Evolutionary conservation across 2,888 invertebrate species (phyloP).

Genomic region (Gasteruption jaculator): DNA sequence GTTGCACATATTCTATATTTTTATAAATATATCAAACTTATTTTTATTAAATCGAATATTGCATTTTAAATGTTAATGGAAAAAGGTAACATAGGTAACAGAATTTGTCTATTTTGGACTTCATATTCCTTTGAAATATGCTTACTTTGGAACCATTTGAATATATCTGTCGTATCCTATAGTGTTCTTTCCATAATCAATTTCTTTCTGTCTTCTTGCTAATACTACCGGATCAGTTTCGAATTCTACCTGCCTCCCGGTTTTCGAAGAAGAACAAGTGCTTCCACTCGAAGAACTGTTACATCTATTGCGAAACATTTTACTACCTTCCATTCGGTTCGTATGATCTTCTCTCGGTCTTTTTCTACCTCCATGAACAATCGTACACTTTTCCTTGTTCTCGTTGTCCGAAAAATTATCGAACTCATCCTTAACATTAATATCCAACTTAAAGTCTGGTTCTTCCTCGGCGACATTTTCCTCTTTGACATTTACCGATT

Average conservation of each 20-base stretch:
- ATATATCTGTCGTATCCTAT: conserved; percentile 77
- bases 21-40: conserved; percentile 1
- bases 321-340: conserved; percentile 23
- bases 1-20: too few relatives aligned
- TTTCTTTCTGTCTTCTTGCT: conserved; percentile 82
- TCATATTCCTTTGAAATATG: too few relatives aligned
- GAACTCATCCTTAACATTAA: conserved; percentile 15
- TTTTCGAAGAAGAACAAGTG: conserved; percentile 35
- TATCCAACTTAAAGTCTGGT: conserved; percentile 7
- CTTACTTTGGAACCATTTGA: conserved; percentile 67
- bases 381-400: conserved; percentile 21
- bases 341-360: conserved; percentile 33
- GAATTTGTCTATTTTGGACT: neutral
- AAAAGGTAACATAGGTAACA: conserved; percentile 4
- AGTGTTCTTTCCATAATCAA: conserved; percentile 93
- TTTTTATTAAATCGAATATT: conserved; percentile 7
- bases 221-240: conserved; percentile 73
- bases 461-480: neutral
- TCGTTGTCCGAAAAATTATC: conserved; percentile 19
- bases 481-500: conserved; percentile 9
- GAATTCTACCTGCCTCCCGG: conserved; percentile 44
- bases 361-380: conserved; percentile 26
- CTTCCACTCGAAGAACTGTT: conserved; percentile 43
- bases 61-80: too few relatives aligned
- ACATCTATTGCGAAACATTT: conserved; percentile 35